A percentile compares a stretch with the other conserved stretches of the same genome.
These are phyloP conservation scores for Leistus spinibarbis DNA, from an alignment of 2,888 invertebrate species.

Conservation along the genomic window DNA sequence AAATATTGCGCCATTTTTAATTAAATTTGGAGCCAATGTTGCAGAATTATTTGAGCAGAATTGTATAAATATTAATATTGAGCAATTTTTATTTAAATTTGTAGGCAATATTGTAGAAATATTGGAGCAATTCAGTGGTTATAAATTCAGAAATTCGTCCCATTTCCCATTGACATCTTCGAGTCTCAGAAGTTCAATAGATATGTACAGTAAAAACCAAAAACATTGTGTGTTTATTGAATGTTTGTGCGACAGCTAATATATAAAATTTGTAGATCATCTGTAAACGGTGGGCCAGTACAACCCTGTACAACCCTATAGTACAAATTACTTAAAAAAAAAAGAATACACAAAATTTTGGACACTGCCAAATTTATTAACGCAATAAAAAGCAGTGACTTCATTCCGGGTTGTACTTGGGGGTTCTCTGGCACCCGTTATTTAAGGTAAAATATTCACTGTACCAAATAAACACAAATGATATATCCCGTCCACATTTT, in stretches of 20 bases:
- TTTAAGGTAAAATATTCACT: neutral
- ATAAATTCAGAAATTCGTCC: neutral
- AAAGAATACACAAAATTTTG: neutral
- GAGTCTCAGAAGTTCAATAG: neutral
- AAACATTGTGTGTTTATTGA: neutral
- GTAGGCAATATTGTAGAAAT: too few relatives aligned
- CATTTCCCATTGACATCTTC: neutral
- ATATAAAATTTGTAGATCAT: neutral
- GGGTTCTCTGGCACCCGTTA: slow-evolving; percentile 2
- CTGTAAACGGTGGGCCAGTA: neutral
- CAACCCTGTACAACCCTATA: neutral
- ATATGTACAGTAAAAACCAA: neutral
- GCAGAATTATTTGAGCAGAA: too few relatives aligned
- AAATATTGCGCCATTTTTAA: too few relatives aligned
- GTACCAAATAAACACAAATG: neutral
- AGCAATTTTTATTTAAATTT: too few relatives aligned
- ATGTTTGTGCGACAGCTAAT: neutral
- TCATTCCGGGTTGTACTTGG: neutral
- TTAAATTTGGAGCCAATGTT: too few relatives aligned
- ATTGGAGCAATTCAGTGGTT: too few relatives aligned
- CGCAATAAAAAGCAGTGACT: neutral
- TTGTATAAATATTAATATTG: too few relatives aligned
- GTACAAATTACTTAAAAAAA: neutral
- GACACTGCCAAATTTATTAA: neutral
- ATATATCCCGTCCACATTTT: neutral